Percentiles rank a stretch among this genome's conserved stretches.
Evolutionary conservation across 2,113 vertebrate genomes (phyloP).

Genomic region (Bubo bubo): DNA sequence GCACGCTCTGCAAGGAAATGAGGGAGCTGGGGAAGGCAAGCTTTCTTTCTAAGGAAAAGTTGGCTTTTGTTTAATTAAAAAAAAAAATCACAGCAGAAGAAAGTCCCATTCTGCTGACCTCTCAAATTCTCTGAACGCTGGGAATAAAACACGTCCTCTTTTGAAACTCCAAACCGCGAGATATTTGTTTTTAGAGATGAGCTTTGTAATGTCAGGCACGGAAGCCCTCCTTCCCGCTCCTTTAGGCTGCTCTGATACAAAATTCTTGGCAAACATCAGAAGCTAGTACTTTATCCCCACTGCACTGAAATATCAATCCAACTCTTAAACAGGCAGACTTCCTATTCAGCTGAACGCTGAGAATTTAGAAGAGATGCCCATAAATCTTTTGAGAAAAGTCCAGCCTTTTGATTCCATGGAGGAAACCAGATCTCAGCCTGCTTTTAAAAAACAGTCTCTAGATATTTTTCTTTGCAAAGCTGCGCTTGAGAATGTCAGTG

Average conservation of each 20-base stretch:
- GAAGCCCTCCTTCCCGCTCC: neutral
- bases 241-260: neutral
- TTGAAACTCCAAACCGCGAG: conserved; percentile 8
- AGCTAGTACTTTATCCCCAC: neutral
- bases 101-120: conserved; percentile 1
- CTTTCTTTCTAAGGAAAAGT: conserved; percentile 26
- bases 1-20: conserved; percentile 21
- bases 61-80: conserved; percentile 64
- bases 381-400: neutral
- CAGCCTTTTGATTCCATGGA: neutral
- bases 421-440: neutral
- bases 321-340: neutral
- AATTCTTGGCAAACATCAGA: conserved; percentile 23
- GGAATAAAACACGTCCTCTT: neutral
- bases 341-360: neutral
- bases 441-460: neutral
- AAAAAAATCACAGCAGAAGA: neutral
- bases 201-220: neutral
- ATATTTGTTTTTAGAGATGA: conserved; percentile 10
- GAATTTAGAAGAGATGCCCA: conserved; percentile 17
- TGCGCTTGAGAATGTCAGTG: neutral
- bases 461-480: conserved; percentile 10
- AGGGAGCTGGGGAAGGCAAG: conserved; percentile 19
- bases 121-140: neutral
- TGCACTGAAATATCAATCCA: neutral